Evolutionary conservation across 2,113 vertebrate genomes (phyloP), one percentile per base, ranked within the genome.

Genomic region (Probosciger aterrimus): DNA sequence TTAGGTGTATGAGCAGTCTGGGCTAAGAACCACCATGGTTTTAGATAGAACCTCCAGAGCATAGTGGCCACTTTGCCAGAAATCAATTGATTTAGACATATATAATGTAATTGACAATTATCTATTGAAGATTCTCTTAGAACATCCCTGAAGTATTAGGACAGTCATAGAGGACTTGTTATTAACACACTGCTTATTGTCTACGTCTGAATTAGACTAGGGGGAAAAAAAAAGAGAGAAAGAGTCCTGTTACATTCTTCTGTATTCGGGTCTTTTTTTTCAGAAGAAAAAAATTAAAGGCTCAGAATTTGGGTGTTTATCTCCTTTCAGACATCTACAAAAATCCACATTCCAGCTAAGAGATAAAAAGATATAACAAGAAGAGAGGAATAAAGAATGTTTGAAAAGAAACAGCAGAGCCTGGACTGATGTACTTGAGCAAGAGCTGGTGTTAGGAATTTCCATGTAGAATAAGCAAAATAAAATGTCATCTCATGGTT

Each of bases 401-500:
- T 82, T 95, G 80, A 96, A 90, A 93, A 92, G 74, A 94, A 96
- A 86, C 90, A 97, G 93, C 77, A 93, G 84, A 83, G 77, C 11
- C 57, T 89, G 35, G 62, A 23, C 17, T 88, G 64, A 62, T 88
- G 62, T 81, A 46, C 94, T 92, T 86, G 69, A 96, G 28, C 59
- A 92, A 95, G 76, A 96, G 75, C 70, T 81, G 70, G 93, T 92
- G 78, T 88, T 94, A 97, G 69, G 96, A 92, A 95, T 98, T 97
- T 97, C 91, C 78, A 95, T 62, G 88, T 67, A 95, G 81, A 93
- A 92, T 93, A 96, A 97, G 97, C 86, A 94, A 97, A 97, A 96
- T 92, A 94, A 95, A 97, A 97, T 96, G 94, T 93, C 94, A 96
- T 95, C 49, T 95, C 80, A 95, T 78, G 94, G 95, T 90, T 97